Conservation (phyloP, 1,140 invertebrate species). For the Lepidurus apus region DNA sequence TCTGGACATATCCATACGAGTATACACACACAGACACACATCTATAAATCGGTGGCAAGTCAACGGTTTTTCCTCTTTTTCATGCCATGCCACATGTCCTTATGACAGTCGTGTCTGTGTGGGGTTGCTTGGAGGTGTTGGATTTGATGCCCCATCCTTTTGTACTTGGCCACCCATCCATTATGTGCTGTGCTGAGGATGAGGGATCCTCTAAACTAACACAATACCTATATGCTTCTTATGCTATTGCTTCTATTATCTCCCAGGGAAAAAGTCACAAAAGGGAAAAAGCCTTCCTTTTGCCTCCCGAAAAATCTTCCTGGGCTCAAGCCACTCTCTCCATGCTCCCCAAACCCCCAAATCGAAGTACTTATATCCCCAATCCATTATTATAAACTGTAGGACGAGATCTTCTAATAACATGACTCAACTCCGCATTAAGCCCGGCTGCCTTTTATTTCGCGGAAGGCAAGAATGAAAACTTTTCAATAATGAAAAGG, state of each 20-base stretch:
- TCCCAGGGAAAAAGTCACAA: slow-evolving; percentile 15
- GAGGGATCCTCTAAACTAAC: slow-evolving; percentile 20
- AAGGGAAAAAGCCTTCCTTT: not conserved
- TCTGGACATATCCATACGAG: slow-evolving; percentile 15
- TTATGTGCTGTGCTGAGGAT: slow-evolving; percentile 3
- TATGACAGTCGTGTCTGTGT: slow-evolving; percentile 21
- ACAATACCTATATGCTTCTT: not conserved
- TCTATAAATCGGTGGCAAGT: slow-evolving; percentile 15
- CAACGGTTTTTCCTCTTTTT: slow-evolving; percentile 22
- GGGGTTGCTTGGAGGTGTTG: slow-evolving; percentile 11
- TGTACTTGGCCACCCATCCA: slow-evolving; percentile 16
- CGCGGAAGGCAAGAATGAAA: too few species aligned
- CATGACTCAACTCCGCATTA: not conserved
- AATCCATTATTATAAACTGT: not conserved
- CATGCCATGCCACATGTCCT: slow-evolving; percentile 14
- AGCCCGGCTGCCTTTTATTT: not conserved
- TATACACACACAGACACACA: slow-evolving; percentile 8
- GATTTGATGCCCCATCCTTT: slow-evolving; percentile 18
- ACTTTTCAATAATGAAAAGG: not conserved
- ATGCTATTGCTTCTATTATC: slow-evolving; percentile 7
- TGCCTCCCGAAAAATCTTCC: not conserved
- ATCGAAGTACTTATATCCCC: not conserved
- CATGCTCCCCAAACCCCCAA: not conserved
- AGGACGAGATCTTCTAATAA: not conserved
- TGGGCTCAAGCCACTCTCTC: not conserved